Conservation (phyloP, 2,797 vertebrate species). For the Odontamblyopus lacepedii region DNA sequence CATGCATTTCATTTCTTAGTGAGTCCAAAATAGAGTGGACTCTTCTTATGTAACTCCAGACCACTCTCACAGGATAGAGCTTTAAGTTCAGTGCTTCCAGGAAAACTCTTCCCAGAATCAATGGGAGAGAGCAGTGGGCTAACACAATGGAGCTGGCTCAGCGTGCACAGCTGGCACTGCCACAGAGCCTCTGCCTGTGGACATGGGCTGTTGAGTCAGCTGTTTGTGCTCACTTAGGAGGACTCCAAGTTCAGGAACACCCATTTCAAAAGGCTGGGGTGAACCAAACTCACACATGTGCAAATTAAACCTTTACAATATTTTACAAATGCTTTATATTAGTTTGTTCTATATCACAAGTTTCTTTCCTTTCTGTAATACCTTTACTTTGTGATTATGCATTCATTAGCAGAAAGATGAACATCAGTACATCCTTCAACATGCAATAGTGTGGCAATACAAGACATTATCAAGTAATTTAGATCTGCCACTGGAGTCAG, state of each 20-base stretch:
- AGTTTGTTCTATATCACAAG: neutral
- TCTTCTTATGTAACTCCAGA: neutral
- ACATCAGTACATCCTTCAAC: neutral
- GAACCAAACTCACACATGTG: neutral
- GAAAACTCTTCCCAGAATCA: constrained; percentile 55
- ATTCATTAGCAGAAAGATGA: neutral
- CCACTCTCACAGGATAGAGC: constrained; percentile 6
- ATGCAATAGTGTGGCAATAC: neutral
- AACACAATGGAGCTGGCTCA: constrained; percentile 65
- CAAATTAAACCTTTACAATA: neutral
- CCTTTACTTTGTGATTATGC: neutral
- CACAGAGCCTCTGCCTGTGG: constrained; percentile 40
- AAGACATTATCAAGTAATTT: neutral
- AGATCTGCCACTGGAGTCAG: neutral
- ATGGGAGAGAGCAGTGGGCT: constrained; percentile 60
- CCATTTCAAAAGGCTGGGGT: neutral
- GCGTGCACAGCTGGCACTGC: constrained; percentile 45
- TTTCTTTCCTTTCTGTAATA: neutral
- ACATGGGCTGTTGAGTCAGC: constrained; percentile 55
- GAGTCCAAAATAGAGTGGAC: neutral
- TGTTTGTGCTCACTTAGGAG: constrained; percentile 29
- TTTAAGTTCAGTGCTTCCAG: constrained; percentile 43
- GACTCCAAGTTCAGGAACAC: constrained; percentile 35
- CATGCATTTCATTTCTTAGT: neutral
- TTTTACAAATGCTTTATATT: neutral